A percentile compares a stretch with the other conserved stretches of the same genome.
Evolutionary conservation across 2,797 vertebrate species (phyloP).

Genomic region (Onychomys arenicola): DNA sequence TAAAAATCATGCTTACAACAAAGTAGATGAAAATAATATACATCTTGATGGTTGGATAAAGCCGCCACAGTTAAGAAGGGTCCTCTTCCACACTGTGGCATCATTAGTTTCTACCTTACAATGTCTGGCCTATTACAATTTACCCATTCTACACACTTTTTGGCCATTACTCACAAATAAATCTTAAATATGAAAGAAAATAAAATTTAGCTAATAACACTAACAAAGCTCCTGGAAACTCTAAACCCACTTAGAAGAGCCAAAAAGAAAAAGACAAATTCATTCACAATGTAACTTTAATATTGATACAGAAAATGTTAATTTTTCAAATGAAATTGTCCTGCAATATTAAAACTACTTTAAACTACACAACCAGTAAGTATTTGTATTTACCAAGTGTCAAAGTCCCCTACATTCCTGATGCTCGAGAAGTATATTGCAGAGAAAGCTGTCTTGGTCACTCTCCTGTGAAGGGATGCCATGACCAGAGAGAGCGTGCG

Average conservation of each 20-base stretch:
- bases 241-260: constrained; percentile 42
- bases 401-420: constrained; percentile 13
- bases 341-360: constrained; percentile 46
- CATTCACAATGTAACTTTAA: constrained; percentile 31
- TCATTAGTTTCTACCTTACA: not conserved
- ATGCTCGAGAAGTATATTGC: constrained; percentile 45
- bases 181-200: constrained; percentile 17
- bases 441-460: not conserved
- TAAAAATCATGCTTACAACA: constrained; percentile 23
- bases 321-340: constrained; percentile 63
- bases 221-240: constrained; percentile 17
- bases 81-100: not conserved
- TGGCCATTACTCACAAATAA: constrained; percentile 34
- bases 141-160: not conserved
- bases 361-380: constrained; percentile 23
- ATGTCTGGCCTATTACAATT: constrained; percentile 8
- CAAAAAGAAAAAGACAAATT: constrained; percentile 52
- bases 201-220: constrained; percentile 45
- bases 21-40: constrained; percentile 24
- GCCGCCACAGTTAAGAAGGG: not conserved
- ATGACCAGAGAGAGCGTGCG: not conserved
- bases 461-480: not conserved
- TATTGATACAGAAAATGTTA: constrained; percentile 5
- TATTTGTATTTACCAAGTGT: constrained; percentile 33
- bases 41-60: constrained; percentile 1